Base-by-base conservation (phyloP, 2,888 invertebrate species). In the Tenthredo amoena region DNA sequence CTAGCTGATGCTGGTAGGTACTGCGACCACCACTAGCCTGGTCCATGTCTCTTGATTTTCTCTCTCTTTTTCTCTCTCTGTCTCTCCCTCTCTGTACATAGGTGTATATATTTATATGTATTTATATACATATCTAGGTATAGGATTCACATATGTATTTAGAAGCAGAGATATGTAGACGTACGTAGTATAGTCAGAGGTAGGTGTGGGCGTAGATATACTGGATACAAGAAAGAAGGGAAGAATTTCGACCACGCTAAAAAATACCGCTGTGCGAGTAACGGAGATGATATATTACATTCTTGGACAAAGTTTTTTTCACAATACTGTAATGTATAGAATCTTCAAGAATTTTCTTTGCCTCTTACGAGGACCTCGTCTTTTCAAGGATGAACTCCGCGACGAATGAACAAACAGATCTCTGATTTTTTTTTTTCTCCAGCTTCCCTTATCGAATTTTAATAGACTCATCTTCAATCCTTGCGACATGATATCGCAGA, bases 251-350 rank as follows among this genome's bases (percentile, higher is more conserved):
- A 68, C 68, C 15, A 34, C 18, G 34, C 18, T 18, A 15, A 92
- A 91, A 31, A 84, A 93, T 93, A 88, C 88, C 88, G 88, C 90
- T 92, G 92, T 92, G 89, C 90, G 91, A 90, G 91, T 91, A 91
- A 34, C 91, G 89, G 90, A 91, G 90, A 91, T 92, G 91, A 93
- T 93, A 68, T 68, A 93, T 93, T 93, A 92, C 92, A 93, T 93
- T 93, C 93, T 93, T 92, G 92, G 91, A 90, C 91, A 92, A 92
- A 93, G 93, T 92, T 93, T 93, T 92, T 92, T 26, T 2, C 12
- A 34, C 18, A 4, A 68, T 68, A 34, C 18, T 34, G 34, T 68
- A 34, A 5, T 34, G 34, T 26, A 26, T 34, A 68, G 68, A 34
- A 34, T 6, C 18, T 68, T 15, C 6, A 68, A 34, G 7, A 34